Evolutionary conservation across 2,797 vertebrate genomes (phyloP).

Genomic region (Tauraco hartlaubi): DNA sequence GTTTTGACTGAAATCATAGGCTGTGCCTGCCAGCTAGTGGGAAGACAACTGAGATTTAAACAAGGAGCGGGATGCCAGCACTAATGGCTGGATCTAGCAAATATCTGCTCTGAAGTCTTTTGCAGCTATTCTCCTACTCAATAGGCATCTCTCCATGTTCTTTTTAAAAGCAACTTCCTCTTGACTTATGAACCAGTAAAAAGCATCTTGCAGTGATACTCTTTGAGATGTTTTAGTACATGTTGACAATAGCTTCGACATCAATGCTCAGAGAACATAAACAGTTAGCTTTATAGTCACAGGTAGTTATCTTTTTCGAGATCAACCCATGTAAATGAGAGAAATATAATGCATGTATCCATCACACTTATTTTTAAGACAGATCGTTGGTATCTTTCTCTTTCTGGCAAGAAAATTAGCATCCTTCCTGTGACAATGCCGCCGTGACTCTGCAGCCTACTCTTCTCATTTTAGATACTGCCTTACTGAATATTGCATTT

Average conservation of each 20-base stretch:
- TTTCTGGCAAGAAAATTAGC: background rate
- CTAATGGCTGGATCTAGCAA: background rate
- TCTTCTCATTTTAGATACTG: background rate
- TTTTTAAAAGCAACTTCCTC: background rate
- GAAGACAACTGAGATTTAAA: background rate
- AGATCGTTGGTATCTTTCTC: background rate
- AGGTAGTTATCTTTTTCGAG: background rate
- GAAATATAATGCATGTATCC: background rate
- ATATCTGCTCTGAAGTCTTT: background rate
- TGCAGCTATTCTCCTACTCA: background rate
- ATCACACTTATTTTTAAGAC: background rate
- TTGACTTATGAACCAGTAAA: background rate
- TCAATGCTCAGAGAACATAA: background rate
- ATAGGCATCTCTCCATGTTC: background rate
- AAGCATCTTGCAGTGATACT: background rate
- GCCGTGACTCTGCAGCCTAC: background rate
- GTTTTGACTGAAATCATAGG: background rate
- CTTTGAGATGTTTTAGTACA: background rate
- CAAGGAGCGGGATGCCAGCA: background rate
- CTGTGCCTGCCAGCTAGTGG: background rate
- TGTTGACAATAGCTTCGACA: background rate
- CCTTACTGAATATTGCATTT: background rate
- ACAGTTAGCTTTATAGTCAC: background rate
- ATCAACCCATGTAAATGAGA: background rate
- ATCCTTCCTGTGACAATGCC: background rate